These are phyloP conservation scores for Acinonyx jubatus DNA, from an alignment of 2,113 vertebrate species.

Conservation along the genomic window DNA sequence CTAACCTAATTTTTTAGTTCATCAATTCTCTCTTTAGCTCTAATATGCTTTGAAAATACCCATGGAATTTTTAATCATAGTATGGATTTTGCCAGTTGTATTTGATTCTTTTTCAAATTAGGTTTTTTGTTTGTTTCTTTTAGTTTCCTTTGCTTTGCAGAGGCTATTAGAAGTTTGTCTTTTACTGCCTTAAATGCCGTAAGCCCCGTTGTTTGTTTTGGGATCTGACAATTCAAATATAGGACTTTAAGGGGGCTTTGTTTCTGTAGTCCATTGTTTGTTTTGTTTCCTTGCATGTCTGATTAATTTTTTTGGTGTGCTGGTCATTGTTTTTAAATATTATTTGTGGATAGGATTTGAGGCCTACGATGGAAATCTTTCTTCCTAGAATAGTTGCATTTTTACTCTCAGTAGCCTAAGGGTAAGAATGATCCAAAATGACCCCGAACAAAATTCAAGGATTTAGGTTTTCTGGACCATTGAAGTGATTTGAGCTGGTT, in stretches of 20 bases:
- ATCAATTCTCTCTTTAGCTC: not conserved
- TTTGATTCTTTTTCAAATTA: not conserved
- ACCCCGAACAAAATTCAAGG: not conserved
- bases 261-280: not conserved
- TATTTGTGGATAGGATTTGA: not conserved
- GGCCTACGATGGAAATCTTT: not conserved
- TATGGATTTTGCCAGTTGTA: not conserved
- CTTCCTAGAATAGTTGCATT: not conserved
- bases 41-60: not conserved
- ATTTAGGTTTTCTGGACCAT: not conserved
- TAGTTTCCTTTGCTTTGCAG: not conserved
- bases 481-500: not conserved
- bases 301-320: not conserved
- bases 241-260: not conserved
- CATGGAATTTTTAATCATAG: not conserved
- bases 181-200: conserved; percentile 16
- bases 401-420: not conserved
- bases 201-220: not conserved
- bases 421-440: not conserved
- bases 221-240: not conserved
- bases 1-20: not conserved
- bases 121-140: not conserved
- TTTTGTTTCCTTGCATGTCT: not conserved
- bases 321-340: not conserved
- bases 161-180: not conserved